Evolutionary conservation across 2,888 invertebrate genomes (phyloP).

Genomic region (Eilema depressum): DNA sequence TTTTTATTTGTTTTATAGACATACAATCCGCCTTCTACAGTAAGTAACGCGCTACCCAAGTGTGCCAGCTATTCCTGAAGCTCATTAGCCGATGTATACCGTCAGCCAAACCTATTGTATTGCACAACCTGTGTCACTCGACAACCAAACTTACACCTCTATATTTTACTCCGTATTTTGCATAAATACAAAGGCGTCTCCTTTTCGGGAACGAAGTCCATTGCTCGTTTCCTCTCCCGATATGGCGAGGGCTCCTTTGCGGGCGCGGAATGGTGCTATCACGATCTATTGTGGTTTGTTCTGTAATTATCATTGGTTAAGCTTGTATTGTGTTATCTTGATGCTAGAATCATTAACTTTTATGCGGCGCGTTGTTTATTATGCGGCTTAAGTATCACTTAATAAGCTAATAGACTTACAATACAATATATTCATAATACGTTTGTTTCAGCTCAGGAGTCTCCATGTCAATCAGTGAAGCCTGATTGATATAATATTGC

Average conservation of each 20-base stretch:
- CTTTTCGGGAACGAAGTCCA: conserved; percentile 56
- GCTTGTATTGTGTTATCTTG: conserved; percentile 28
- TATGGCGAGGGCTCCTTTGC: conserved; percentile 54
- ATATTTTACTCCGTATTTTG: conserved; percentile 52
- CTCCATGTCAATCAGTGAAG: too few relatives aligned
- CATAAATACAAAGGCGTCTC: conserved; percentile 66
- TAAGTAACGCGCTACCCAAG: neutral
- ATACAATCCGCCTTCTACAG: neutral
- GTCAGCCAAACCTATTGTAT: conserved; percentile 28
- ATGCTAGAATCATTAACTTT: conserved; percentile 21
- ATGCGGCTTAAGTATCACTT: neutral
- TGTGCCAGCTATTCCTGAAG: conserved; percentile 10
- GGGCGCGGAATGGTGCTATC: conserved; percentile 54
- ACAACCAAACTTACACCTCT: conserved; percentile 31
- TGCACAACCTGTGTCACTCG: conserved; percentile 11
- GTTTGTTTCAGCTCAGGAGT: too few relatives aligned
- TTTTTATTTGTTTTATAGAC: neutral
- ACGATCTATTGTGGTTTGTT: conserved; percentile 62
- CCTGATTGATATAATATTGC: too few relatives aligned
- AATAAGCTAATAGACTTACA: neutral
- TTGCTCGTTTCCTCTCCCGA: conserved; percentile 64
- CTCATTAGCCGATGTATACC: conserved; percentile 22
- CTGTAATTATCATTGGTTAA: conserved; percentile 37
- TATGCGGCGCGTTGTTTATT: conserved; percentile 1
- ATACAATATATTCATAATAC: neutral